A percentile compares a stretch with the other conserved stretches of the same genome.
These are phyloP conservation scores for Sinopyrophorus schimmeli DNA, from an alignment of 2,888 invertebrate species.

Conservation along the genomic window DNA sequence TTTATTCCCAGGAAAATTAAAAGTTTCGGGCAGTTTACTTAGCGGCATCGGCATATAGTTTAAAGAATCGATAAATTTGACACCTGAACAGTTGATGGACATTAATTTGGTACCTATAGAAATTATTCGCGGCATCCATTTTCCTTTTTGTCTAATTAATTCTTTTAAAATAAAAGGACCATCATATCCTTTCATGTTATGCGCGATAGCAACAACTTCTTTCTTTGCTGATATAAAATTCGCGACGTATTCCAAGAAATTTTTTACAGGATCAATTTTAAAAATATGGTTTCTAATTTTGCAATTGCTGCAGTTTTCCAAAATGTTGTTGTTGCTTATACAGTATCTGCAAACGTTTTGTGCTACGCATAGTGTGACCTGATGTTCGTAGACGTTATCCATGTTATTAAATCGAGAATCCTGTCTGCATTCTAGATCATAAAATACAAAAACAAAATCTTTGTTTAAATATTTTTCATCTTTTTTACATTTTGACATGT, in stretches of 20 bases:
- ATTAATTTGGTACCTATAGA: conserved; percentile 18
- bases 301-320: neutral
- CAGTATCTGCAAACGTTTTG: neutral
- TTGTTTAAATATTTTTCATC: too few relatives aligned
- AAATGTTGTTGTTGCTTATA: neutral
- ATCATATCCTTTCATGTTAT: conserved; percentile 25
- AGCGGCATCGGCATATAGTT: conserved; percentile 20
- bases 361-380: conserved; percentile 1
- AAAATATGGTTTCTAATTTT: neutral
- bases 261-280: neutral
- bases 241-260: neutral
- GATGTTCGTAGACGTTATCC: neutral
- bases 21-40: conserved; percentile 18
- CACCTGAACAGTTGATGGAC: conserved; percentile 9
- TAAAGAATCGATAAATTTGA: conserved; percentile 27
- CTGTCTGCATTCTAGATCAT: conserved; percentile 12
- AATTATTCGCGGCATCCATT: conserved; percentile 20
- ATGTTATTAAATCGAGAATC: neutral
- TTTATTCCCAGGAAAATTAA: conserved; percentile 16
- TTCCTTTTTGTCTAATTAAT: conserved; percentile 1
- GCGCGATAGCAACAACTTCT: conserved; percentile 10
- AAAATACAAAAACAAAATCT: conserved; percentile 1
- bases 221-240: conserved; percentile 1
- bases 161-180: conserved; percentile 19
- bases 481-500: too few relatives aligned